Conservation (phyloP, 2,888 invertebrate species). For the Lasioglossum villosulum region DNA sequence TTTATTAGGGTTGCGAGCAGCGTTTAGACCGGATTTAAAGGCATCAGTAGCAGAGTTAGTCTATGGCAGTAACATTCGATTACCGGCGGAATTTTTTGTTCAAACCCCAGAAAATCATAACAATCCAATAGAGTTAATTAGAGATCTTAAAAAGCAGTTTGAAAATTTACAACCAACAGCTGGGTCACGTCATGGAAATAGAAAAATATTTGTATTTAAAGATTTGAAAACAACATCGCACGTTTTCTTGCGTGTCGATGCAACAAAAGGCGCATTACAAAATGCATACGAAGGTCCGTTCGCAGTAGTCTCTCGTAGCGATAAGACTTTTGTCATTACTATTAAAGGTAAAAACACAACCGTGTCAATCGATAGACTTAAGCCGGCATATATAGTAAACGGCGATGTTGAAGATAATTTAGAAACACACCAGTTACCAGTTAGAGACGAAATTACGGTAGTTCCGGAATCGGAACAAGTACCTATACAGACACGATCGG, state of each 20-base stretch:
- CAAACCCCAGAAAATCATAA: neutral
- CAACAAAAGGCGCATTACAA: neutral
- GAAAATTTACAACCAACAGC: neutral
- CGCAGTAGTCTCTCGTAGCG: neutral
- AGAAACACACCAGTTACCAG: no score
- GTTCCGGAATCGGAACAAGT: neutral
- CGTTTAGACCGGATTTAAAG: neutral
- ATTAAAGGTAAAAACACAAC: neutral
- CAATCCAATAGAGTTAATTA: neutral
- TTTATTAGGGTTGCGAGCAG: no score
- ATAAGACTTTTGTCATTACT: neutral
- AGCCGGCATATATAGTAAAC: neutral
- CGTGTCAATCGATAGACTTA: no score
- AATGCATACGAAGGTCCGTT: neutral
- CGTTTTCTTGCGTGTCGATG: neutral
- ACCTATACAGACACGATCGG: no score
- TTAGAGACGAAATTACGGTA: no score
- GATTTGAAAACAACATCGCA: neutral
- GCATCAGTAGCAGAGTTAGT: slow-evolving; percentile 1
- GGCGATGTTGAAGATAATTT: neutral
- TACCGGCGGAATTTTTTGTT: neutral
- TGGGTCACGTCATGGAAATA: neutral
- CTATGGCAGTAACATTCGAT: neutral
- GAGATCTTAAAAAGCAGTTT: neutral
- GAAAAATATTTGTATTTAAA: neutral